Evolutionary conservation across 2,888 invertebrate species (phyloP).

Genomic region (Gymnoscelis rufifasciata): DNA sequence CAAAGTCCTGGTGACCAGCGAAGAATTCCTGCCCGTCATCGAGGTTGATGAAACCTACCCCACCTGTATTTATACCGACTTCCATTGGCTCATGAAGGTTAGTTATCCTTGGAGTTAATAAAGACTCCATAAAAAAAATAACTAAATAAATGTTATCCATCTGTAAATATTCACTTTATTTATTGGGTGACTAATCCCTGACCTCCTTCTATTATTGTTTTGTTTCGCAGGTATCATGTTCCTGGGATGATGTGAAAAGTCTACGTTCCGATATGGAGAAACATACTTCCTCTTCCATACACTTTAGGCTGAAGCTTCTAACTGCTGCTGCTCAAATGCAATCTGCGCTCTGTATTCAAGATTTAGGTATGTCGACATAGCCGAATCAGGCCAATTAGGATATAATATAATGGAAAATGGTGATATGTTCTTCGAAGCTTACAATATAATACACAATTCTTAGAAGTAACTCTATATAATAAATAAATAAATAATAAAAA

Average conservation of each 20-base stretch:
- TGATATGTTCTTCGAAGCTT: no score
- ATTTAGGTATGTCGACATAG: constrained; percentile 83
- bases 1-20: constrained; percentile 96
- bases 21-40: constrained; percentile 97
- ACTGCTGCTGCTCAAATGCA: constrained; percentile 96
- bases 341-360: constrained; percentile 92
- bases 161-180: not conserved
- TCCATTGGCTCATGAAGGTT: constrained; percentile 98
- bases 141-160: not conserved
- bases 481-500: no score
- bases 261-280: constrained; percentile 97
- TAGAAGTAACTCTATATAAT: no score
- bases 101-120: not conserved
- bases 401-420: no score
- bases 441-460: no score
- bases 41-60: constrained; percentile 98
- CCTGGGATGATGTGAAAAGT: constrained; percentile 97
- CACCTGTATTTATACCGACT: constrained; percentile 93
- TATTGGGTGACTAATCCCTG: no score
- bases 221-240: constrained; percentile 92
- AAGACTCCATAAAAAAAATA: not conserved
- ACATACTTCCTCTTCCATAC: constrained; percentile 92
- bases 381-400: no score
- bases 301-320: constrained; percentile 93
- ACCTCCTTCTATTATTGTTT: not conserved